These are phyloP conservation scores for Zaprionus obscuricornis DNA, from an alignment of 2,888 invertebrate genomes.

Conservation along the genomic window DNA sequence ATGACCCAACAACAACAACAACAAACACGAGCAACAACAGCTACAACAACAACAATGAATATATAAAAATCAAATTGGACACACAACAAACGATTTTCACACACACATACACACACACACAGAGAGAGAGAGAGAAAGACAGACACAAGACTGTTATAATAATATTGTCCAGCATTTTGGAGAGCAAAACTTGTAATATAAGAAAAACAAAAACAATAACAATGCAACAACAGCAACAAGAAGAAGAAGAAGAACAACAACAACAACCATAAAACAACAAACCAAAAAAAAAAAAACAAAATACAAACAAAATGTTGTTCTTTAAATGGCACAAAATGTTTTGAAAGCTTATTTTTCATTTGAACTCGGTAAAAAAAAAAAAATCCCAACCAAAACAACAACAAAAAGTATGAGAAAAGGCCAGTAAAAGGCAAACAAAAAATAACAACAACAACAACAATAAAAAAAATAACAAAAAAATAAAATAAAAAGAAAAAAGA, in stretches of 20 bases:
- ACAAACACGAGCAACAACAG: slow-evolving; percentile 11
- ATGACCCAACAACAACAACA: slow-evolving; percentile 32
- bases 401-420: slow-evolving; percentile 24
- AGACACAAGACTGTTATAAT: slow-evolving; percentile 26
- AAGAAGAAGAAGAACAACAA: too few relatives aligned
- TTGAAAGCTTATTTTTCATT: slow-evolving; percentile 77
- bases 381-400: slow-evolving; percentile 54
- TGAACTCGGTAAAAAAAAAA: slow-evolving; percentile 59
- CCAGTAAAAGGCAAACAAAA: slow-evolving; percentile 14
- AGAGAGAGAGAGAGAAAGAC: too few relatives aligned
- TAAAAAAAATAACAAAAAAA: slow-evolving; percentile 3
- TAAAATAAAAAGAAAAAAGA: neutral
- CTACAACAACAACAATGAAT: slow-evolving; percentile 18
- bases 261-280: neutral
- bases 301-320: slow-evolving; percentile 68
- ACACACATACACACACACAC: slow-evolving; percentile 40
- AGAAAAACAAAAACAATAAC: slow-evolving; percentile 68
- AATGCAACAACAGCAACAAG: too few relatives aligned
- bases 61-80: slow-evolving; percentile 74
- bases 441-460: slow-evolving; percentile 7
- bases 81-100: slow-evolving; percentile 59
- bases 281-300: slow-evolving; percentile 72
- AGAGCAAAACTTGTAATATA: slow-evolving; percentile 70
- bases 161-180: slow-evolving; percentile 64
- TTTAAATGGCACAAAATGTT: slow-evolving; percentile 79